A percentile compares a stretch with the other conserved stretches of the same genome.
These are phyloP conservation scores for Hirudinaria manillensis DNA, from an alignment of 2,888 invertebrate genomes.

Conservation along the genomic window DNA sequence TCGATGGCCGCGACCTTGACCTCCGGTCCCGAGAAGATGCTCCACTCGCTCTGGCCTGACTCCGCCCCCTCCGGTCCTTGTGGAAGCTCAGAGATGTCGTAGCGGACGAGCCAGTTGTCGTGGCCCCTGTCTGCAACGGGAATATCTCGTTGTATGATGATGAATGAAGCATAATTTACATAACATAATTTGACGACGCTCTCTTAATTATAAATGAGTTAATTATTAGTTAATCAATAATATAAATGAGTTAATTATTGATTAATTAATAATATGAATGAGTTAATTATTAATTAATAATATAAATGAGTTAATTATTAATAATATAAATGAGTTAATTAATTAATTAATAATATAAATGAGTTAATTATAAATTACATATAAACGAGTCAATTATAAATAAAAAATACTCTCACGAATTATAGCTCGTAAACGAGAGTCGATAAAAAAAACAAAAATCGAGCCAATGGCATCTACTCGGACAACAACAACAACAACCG, in stretches of 20 bases:
- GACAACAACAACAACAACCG: background rate
- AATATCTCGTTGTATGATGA: background rate
- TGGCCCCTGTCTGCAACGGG: conserved; percentile 81
- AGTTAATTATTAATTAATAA: background rate
- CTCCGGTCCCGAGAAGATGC: conserved; percentile 58
- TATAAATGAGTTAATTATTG: too few species aligned
- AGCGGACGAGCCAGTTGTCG: conserved; percentile 98
- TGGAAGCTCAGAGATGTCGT: conserved; percentile 60
- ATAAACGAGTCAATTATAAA: too few species aligned
- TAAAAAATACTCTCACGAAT: too few species aligned
- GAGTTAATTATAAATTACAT: too few species aligned
- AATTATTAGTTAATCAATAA: too few species aligned
- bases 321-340: too few species aligned
- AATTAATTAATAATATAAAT: too few species aligned
- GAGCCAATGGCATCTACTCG: background rate
- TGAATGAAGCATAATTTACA: background rate
- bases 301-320: too few species aligned
- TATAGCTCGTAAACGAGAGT: too few species aligned
- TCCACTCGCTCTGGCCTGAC: conserved; percentile 30
- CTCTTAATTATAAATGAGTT: too few species aligned
- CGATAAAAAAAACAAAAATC: background rate
- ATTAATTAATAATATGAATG: background rate
- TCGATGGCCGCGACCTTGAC: conserved; percentile 91
- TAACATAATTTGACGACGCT: too few species aligned
- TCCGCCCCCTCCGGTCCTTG: background rate